Base-by-base conservation (phyloP, 2,797 vertebrate species). In the Cyclura pinguis region DNA sequence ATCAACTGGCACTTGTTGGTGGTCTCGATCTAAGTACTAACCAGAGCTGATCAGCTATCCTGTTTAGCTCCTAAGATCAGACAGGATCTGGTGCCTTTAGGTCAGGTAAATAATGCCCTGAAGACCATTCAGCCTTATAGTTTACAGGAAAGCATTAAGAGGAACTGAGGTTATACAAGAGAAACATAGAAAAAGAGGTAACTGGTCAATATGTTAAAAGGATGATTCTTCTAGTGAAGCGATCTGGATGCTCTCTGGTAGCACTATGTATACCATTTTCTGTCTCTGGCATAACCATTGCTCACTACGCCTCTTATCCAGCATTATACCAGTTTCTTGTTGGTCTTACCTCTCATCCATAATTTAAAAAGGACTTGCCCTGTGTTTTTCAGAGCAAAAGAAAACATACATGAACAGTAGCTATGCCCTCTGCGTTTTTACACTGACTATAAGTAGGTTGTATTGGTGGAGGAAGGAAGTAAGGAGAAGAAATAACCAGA, bases 71-170 rank as follows among this genome's bases (percentile, higher is more conserved):
- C 29, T 4, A 12, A 12, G 67, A 32, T 69, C 29, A 69, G 2
- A 69, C 12, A 1, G 67, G 29, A 69, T 69, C 67, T 69, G 9
- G 29, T 69, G 10, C 2, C 67, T 32, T 69, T 64, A 64, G 62
- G 22, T 18, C 38, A 92, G 77, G 69, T 35, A 83, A 77, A 82
- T 29, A 91, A 73, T 84, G n/a, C 88, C 88, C 76, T 84, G 85
- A 74, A 0, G 89, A 64, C 84, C 7, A 85, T 83, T 92, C 38
- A 86, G 1, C 13, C 86, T 93, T 62, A 67, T 3, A 94, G 67
- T 29, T 89, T 69, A 84, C 72, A 72, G 76, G 80, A 4, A 52
- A 91, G 76, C 74, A 91, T 90, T n/a, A 13, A 93, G 0, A 87
- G 35, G 85, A 76, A 7, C 14, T 85, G 73, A 50, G 27, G 64